These are phyloP conservation scores for Tetheella fluctuosa DNA, from an alignment of 2,888 invertebrate genomes.

Conservation along the genomic window DNA sequence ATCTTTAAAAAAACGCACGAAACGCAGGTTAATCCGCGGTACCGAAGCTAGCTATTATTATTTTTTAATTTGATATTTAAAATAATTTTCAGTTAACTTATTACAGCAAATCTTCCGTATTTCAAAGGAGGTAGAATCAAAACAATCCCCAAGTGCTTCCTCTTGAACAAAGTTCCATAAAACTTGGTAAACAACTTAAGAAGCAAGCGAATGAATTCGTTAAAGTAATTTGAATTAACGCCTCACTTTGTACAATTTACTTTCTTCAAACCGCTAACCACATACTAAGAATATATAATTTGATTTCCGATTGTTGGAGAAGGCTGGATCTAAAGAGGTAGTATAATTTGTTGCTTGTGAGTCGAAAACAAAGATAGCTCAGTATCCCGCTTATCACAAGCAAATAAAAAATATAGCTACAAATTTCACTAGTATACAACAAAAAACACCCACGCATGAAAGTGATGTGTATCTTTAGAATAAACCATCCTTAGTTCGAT, in stretches of 20 bases:
- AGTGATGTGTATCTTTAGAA: no score
- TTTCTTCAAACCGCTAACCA: neutral
- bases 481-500: no score
- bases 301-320: neutral
- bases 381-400: no score
- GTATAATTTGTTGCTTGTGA: no score
- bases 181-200: constrained; percentile 7
- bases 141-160: neutral
- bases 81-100: neutral
- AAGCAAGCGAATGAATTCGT: constrained; percentile 12
- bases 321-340: neutral
- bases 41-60: no score
- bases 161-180: constrained; percentile 1
- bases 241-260: constrained; percentile 2
- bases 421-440: no score
- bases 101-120: constrained; percentile 5
- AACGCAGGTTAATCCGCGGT: no score
- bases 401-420: no score
- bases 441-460: no score
- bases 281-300: neutral
- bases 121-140: constrained; percentile 9
- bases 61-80: no score
- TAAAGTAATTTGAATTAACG: neutral
- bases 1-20: no score
- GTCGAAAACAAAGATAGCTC: no score